phyloP scores from a whole-genome alignment of 2,888 invertebrate genomes.

The Orchesella flavescens region DNA sequence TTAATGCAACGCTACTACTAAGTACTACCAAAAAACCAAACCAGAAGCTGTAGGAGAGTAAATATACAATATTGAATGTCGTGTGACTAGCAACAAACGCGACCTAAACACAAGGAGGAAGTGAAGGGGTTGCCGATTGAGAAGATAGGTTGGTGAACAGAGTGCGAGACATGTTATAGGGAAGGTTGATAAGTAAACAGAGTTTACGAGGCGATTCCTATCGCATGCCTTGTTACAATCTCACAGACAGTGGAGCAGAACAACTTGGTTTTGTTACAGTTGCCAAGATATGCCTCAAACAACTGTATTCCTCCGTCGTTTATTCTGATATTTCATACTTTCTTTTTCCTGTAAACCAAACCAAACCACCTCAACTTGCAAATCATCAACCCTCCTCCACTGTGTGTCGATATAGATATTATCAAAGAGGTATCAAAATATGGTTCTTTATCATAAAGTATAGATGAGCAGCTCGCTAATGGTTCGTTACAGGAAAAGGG shows the following conservation, averaged over 20 bases:
- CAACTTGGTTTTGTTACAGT: neutral
- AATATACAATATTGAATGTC: neutral
- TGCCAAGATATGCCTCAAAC: conserved; percentile 28
- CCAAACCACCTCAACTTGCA: conserved; percentile 36
- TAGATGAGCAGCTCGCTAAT: conserved; percentile 45
- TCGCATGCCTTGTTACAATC: neutral
- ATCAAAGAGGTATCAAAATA: neutral
- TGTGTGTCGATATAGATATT: neutral
- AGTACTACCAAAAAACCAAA: too few species aligned
- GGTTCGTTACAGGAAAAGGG: conserved; percentile 37
- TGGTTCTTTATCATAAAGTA: conserved; percentile 37
- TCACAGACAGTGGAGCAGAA: neutral
- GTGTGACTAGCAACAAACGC: conserved; percentile 44
- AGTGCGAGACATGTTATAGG: neutral
- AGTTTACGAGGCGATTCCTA: conserved; percentile 23
- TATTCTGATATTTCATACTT: neutral
- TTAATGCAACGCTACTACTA: neutral
- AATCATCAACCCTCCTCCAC: conserved; percentile 17
- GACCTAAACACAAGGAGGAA: conserved; percentile 42
- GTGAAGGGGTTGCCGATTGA: conserved; percentile 54
- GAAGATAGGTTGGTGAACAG: conserved; percentile 23
- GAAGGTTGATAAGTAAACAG: conserved; percentile 36
- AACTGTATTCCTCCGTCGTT: too few species aligned
- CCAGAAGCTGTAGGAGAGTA: too few species aligned
- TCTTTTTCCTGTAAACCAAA: conserved; percentile 26